Percentiles rank a stretch among this genome's conserved stretches.
Evolutionary conservation across 2,797 vertebrate genomes (phyloP).

Genomic region (Parauchenoglanis punctatus): DNA sequence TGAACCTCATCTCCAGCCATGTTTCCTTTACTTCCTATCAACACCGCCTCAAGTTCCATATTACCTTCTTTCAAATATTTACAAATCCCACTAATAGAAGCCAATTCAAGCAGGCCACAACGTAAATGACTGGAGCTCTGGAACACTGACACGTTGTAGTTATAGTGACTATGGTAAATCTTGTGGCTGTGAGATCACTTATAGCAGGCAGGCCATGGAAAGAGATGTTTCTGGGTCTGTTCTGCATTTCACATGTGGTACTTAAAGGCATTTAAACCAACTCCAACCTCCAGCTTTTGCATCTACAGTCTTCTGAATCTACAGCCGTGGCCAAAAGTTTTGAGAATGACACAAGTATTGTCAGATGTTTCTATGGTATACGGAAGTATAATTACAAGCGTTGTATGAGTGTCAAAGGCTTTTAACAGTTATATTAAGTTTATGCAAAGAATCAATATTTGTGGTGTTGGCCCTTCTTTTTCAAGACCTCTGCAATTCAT

Average conservation of each 20-base stretch:
- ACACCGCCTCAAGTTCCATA: neutral
- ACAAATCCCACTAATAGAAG: slow-evolving; percentile 1
- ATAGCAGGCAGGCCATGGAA: slow-evolving; percentile 11
- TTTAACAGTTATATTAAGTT: too few species aligned
- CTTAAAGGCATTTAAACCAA: neutral
- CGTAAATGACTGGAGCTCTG: slow-evolving; percentile 24
- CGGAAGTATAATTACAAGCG: too few species aligned
- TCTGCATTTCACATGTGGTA: neutral
- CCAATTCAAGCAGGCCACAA: slow-evolving; percentile 10
- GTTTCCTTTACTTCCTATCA: slow-evolving; percentile 24
- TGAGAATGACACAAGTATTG: too few species aligned
- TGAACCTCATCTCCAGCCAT: neutral
- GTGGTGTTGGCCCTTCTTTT: too few species aligned
- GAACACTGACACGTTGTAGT: slow-evolving; percentile 9
- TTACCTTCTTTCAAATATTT: slow-evolving; percentile 32
- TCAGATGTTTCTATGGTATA: too few species aligned
- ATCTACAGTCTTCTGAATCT: neutral
- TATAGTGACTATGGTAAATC: slow-evolving; percentile 5
- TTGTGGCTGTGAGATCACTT: slow-evolving; percentile 2
- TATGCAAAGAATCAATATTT: too few species aligned
- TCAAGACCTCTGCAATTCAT: too few species aligned
- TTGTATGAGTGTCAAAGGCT: too few species aligned
- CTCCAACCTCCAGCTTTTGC: neutral
- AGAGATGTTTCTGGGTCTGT: neutral
- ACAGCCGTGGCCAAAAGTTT: too few species aligned